Base-by-base conservation (phyloP, 2,797 vertebrate species). In the Acanthurus leucopareius region DNA sequence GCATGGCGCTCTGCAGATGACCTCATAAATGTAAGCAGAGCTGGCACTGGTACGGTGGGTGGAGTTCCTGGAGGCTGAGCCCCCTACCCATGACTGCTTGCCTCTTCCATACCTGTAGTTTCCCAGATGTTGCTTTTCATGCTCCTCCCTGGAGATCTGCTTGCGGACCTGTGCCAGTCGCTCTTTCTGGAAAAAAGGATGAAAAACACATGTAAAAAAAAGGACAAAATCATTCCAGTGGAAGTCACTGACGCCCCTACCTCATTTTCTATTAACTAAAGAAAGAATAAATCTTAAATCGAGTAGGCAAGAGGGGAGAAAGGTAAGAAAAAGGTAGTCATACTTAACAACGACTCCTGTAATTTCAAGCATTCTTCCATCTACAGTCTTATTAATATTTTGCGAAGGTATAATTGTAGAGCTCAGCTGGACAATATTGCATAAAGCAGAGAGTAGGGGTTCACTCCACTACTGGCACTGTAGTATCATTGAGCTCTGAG, bases 71-170 rank as follows among this genome's bases (percentile, higher is more conserved):
- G 45, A 74, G 74, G 54, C 54, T 62, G 53, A 73, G 63, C 35
- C 13, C 59, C 15, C 4, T 56, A 56, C 42, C 6, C 22, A 66
- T 20, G 10, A 53, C 57, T 58, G 40, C 73, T 79, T 70, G 63
- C 64, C 28, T 86, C 61, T 72, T 69, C 42, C 89, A 94, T 97
- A 99, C 98, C 98, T 98, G 93, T 99, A 99, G 93, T 99, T 99
- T 75, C 98, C 98, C 96, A 99, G 96, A 88, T 99, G 97, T 88
- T 96, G 95, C 67, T 97, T 98, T 95, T 99, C 98, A 83, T 99
- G 96, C 88, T 98, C 97, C 88, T 99, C 98, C 93, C 96, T 96
- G 64, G 96, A 97, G 91, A 98, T 95, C 92, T 99, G 98, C 91
- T 97, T 99, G 89, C 98, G 97, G 85, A 99, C 97, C 94, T 99